Conservation (phyloP, 2,888 invertebrate genomes). For the Oligia latruncula region DNA sequence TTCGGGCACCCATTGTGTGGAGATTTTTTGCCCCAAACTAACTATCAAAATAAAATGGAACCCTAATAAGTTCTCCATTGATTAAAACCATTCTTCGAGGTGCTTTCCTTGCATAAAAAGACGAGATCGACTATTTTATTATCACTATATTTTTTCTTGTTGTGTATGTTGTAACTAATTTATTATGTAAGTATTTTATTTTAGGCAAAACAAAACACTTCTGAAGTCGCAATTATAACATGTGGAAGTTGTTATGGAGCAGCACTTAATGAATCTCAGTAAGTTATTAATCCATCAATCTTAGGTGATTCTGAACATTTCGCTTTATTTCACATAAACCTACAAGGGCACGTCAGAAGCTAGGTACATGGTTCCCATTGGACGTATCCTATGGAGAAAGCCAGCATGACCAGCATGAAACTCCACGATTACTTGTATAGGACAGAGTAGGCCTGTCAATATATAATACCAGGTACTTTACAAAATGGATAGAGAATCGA, state of each 20-base stretch:
- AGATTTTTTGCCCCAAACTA: too few species aligned
- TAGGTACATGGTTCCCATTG: neutral
- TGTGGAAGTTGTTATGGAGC: slow-evolving; percentile 99
- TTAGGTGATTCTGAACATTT: neutral
- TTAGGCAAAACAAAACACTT: slow-evolving; percentile 84
- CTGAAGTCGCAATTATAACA: slow-evolving; percentile 86
- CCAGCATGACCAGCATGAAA: too few species aligned
- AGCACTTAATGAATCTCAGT: slow-evolving; percentile 91
- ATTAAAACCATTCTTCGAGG: neutral
- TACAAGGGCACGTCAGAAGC: neutral
- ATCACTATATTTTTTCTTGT: neutral
- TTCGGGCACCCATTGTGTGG: too few species aligned
- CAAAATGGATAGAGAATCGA: neutral
- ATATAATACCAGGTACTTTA: neutral
- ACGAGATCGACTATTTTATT: neutral
- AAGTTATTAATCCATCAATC: slow-evolving; percentile 67
- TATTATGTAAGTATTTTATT: slow-evolving; percentile 18
- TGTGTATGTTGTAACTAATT: neutral
- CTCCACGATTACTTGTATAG: neutral
- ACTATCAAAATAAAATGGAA: neutral
- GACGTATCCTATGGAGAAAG: neutral
- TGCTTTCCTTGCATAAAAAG: neutral
- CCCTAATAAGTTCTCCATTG: neutral
- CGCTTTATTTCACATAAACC: neutral
- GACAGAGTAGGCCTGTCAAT: neutral